Conservation (phyloP, 2,113 vertebrate species). For the Okapia johnstoni region DNA sequence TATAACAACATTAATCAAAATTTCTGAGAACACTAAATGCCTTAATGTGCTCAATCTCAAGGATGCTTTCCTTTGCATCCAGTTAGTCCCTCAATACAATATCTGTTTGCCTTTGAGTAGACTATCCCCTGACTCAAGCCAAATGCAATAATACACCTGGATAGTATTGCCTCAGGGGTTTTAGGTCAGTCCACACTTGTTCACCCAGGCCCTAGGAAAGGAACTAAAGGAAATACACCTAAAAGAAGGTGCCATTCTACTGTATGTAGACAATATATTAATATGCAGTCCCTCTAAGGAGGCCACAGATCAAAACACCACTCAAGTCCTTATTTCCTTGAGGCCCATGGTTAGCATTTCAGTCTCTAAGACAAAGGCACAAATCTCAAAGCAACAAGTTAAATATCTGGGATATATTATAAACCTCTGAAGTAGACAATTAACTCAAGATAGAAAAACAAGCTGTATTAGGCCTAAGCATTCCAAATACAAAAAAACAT, state of each 20-base stretch:
- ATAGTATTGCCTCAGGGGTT: background rate
- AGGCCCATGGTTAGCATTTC: background rate
- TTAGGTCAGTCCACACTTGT: background rate
- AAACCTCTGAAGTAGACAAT: background rate
- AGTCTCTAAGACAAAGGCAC: background rate
- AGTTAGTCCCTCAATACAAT: background rate
- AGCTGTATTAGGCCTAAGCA: background rate
- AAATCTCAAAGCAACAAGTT: background rate
- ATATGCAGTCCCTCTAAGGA: background rate
- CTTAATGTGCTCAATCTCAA: background rate
- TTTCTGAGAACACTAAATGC: background rate
- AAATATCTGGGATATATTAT: background rate
- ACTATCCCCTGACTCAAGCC: background rate
- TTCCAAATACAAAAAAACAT: background rate
- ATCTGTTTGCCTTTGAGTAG: background rate
- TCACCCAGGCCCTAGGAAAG: background rate
- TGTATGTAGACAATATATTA: background rate
- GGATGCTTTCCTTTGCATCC: background rate
- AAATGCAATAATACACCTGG: background rate
- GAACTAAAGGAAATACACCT: background rate
- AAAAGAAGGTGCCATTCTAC: background rate
- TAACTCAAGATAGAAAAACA: background rate
- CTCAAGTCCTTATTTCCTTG: background rate
- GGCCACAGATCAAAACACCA: background rate
- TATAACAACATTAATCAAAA: background rate